A percentile compares a stretch with the other conserved stretches of the same genome.
phyloP scores from a whole-genome alignment of 2,113 vertebrate genomes.

The Corythornis vintsioides region DNA sequence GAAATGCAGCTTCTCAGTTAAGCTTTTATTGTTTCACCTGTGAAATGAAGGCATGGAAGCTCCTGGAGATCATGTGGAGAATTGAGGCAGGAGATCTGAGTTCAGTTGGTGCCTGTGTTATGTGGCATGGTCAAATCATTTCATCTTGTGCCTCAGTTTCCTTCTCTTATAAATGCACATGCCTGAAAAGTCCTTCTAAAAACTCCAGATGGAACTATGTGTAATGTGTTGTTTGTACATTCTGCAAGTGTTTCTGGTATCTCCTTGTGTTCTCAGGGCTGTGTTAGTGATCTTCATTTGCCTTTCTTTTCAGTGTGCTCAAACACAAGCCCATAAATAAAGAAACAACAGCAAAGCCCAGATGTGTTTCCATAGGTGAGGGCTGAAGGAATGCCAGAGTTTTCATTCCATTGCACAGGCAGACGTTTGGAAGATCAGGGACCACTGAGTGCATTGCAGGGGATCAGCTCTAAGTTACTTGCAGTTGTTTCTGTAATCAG shows the following conservation, averaged over 20 bases:
- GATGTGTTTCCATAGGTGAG: constrained; percentile 53
- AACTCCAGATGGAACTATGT: background rate
- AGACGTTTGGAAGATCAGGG: constrained; percentile 48
- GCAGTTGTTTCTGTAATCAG: constrained; percentile 37
- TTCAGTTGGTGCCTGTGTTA: background rate
- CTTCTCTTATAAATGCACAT: background rate
- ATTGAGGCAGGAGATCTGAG: background rate
- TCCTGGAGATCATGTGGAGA: background rate
- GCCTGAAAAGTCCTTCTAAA: background rate
- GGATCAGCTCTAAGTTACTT: constrained; percentile 59
- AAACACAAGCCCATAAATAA: constrained; percentile 20
- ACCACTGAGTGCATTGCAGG: constrained; percentile 3
- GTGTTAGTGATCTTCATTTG: background rate
- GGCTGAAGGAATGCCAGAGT: constrained; percentile 20
- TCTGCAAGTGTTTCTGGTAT: background rate
- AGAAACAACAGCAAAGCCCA: constrained; percentile 20
- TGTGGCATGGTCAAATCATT: background rate
- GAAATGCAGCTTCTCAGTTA: constrained; percentile 48
- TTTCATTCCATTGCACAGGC: constrained; percentile 14
- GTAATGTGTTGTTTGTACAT: background rate
- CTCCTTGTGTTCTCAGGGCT: background rate
- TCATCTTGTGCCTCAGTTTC: background rate
- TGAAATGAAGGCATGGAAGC: background rate
- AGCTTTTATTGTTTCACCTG: constrained; percentile 35
- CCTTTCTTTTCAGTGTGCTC: background rate